Conservation (phyloP, 1,140 invertebrate species). For the Cryptotermes secundus region DNA sequence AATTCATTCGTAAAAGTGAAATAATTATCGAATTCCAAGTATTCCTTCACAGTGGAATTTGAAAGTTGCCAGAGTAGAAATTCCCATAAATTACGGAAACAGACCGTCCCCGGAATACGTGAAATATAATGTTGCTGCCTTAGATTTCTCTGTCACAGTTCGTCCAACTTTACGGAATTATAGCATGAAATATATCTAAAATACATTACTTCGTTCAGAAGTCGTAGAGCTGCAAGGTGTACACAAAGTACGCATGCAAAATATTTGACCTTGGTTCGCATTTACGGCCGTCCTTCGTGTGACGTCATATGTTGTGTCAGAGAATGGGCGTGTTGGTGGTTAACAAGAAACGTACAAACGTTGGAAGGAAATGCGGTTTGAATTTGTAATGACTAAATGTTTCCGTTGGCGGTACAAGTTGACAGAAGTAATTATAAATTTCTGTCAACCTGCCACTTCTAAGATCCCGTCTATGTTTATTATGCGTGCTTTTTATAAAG, state of each 20-base stretch:
- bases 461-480: neutral
- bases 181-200: too few species aligned
- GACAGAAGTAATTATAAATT: neutral
- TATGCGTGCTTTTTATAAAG: neutral
- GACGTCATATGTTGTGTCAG: neutral
- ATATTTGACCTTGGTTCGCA: constrained; percentile 14
- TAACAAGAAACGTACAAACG: neutral
- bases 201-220: too few species aligned
- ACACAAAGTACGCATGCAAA: neutral
- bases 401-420: neutral
- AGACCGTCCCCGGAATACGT: too few species aligned
- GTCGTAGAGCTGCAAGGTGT: too few species aligned
- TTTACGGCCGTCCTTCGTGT: neutral
- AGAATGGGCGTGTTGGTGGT: neutral
- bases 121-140: too few species aligned
- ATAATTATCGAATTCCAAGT: too few species aligned
- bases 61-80: too few species aligned
- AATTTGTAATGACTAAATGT: neutral
- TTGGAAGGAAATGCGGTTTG: neutral
- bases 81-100: too few species aligned
- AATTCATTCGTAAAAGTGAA: too few species aligned
- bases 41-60: too few species aligned
- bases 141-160: too few species aligned
- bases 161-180: too few species aligned
- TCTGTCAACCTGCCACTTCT: neutral